These are phyloP conservation scores for Parambassis ranga DNA, from an alignment of 2,797 vertebrate species.

Conservation along the genomic window DNA sequence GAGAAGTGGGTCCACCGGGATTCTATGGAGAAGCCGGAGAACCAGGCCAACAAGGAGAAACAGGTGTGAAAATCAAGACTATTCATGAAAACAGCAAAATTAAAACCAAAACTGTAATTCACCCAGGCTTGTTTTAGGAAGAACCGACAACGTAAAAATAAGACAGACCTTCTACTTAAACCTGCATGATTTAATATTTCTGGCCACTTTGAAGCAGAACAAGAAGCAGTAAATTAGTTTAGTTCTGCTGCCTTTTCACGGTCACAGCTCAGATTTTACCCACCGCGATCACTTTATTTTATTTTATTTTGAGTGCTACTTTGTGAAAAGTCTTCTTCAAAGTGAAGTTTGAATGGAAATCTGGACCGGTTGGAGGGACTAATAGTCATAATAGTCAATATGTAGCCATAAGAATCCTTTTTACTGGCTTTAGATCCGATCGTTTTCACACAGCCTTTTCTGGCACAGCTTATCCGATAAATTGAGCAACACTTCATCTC, in stretches of 20 bases:
- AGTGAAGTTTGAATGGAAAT: no score
- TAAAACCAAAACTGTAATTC: not conserved
- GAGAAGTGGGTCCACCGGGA: constrained; percentile 78
- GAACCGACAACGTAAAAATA: not conserved
- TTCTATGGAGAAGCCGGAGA: constrained; percentile 84
- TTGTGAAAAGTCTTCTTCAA: no score
- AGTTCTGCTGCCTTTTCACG: no score
- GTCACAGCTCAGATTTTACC: no score
- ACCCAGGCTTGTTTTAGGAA: constrained; percentile 8
- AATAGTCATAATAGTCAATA: no score
- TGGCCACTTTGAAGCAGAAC: not conserved
- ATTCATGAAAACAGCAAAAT: not conserved
- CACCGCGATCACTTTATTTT: no score
- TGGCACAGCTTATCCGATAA: no score
- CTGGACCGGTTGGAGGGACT: no score
- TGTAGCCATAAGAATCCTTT: no score
- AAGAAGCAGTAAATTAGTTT: not conserved
- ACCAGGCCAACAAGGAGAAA: constrained; percentile 70
- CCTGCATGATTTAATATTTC: not conserved
- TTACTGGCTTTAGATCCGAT: no score
- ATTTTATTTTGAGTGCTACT: no score
- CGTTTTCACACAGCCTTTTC: no score
- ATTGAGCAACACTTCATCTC: not conserved
- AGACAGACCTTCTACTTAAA: not conserved
- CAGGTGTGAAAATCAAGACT: constrained; percentile 64